A percentile compares a stretch with the other conserved stretches of the same genome.
Evolutionary conservation across 1,140 invertebrate species (phyloP).

Genomic region (Orchestia grillus): DNA sequence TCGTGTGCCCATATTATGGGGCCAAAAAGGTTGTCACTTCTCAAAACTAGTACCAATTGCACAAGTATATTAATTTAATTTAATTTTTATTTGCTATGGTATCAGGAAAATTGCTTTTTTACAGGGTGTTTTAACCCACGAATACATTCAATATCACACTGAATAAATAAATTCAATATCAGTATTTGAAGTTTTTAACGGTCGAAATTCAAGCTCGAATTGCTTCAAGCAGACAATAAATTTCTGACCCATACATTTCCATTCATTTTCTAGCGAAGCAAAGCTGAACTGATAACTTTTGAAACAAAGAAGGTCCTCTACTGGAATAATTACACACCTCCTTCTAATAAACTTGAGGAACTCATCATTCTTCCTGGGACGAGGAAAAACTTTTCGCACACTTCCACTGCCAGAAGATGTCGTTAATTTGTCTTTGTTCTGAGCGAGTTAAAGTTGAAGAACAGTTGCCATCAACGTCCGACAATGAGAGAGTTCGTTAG

Average conservation of each 20-base stretch:
- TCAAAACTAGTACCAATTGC: not conserved
- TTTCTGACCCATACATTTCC: not conserved
- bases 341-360: not conserved
- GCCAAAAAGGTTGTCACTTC: not conserved
- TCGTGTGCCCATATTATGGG: not conserved
- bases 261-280: not conserved
- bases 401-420: not conserved
- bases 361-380: not conserved
- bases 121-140: not conserved
- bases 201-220: not conserved
- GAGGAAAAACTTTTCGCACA: not conserved
- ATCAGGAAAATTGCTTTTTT: not conserved
- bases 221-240: not conserved
- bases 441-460: not conserved
- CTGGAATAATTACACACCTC: not conserved
- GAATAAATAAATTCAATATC: not conserved
- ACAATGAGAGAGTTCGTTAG: not conserved
- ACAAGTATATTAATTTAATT: not conserved
- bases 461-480: not conserved
- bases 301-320: not conserved
- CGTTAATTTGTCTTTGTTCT: not conserved
- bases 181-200: not conserved
- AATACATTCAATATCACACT: not conserved
- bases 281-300: not conserved
- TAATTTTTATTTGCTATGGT: not conserved